Evolutionary conservation across 92 coral and sea anemone species (phyloP).

Genomic region (Palythoa caribaeorum): DNA sequence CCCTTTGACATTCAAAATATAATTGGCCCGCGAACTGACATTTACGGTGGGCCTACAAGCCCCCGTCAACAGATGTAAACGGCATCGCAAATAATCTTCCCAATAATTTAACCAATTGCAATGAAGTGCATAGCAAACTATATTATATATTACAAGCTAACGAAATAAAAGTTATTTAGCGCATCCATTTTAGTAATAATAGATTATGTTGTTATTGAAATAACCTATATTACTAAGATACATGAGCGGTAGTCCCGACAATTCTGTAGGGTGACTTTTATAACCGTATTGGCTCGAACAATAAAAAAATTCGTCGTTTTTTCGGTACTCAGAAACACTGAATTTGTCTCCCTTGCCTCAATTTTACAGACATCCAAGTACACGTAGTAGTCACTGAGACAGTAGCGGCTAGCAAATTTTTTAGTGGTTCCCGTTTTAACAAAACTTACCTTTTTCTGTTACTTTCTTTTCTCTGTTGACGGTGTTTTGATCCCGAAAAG

Average conservation of each 20-base stretch:
- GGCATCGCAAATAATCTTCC: background rate
- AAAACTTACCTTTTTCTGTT: constrained; percentile 29
- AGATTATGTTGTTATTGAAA: too few relatives aligned
- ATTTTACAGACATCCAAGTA: constrained; percentile 1
- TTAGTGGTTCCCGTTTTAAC: background rate
- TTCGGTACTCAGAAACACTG: background rate
- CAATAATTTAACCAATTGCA: background rate
- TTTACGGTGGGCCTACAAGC: background rate
- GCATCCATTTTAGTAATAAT: too few relatives aligned
- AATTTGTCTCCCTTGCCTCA: background rate
- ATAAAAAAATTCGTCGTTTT: background rate
- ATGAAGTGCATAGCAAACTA: background rate
- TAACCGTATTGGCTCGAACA: background rate
- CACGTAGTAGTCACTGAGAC: background rate
- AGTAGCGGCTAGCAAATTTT: background rate
- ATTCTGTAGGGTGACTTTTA: background rate
- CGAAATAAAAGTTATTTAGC: too few relatives aligned
- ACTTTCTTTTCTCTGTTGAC: background rate
- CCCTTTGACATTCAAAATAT: background rate
- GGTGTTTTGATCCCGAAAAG: constrained; percentile 1
- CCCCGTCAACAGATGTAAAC: background rate
- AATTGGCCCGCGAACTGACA: background rate
- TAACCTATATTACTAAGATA: too few relatives aligned
- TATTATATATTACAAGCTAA: too few relatives aligned
- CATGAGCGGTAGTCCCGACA: background rate